These are phyloP conservation scores for Mesaphorura yosii DNA, from an alignment of 1,140 invertebrate species.

Conservation along the genomic window DNA sequence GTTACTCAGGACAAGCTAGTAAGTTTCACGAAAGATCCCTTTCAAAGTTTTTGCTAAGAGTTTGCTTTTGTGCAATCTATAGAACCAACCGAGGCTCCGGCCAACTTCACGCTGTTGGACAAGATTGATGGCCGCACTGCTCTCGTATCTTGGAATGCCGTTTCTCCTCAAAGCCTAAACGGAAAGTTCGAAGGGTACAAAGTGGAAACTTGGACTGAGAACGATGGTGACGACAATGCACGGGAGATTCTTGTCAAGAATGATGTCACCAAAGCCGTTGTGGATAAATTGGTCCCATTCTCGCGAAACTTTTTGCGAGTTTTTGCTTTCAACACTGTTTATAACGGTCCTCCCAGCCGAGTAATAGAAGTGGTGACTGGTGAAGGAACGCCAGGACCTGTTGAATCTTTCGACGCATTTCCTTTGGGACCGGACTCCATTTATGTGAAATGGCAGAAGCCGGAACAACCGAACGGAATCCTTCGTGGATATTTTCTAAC, in stretches of 20 bases:
- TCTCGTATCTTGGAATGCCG: slow-evolving; percentile 72
- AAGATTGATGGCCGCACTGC: slow-evolving; percentile 64
- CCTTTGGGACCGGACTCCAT: slow-evolving; percentile 80
- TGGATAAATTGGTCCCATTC: slow-evolving; percentile 76
- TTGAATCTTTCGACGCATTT: slow-evolving; percentile 64
- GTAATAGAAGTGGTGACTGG: slow-evolving; percentile 72
- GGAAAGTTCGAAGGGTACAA: slow-evolving; percentile 94
- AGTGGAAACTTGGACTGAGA: slow-evolving; percentile 86
- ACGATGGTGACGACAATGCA: slow-evolving; percentile 52
- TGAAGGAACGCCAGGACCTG: slow-evolving; percentile 81
- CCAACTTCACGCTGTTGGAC: slow-evolving; percentile 67
- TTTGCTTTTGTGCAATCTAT: slow-evolving; percentile 21
- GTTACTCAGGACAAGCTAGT: slow-evolving; percentile 89
- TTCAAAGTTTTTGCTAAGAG: slow-evolving; percentile 8
- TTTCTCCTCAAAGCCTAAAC: slow-evolving; percentile 57
- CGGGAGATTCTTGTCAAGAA: slow-evolving; percentile 68
- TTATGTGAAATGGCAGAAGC: slow-evolving; percentile 79
- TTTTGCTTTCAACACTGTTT: slow-evolving; percentile 75
- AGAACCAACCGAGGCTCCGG: slow-evolving; percentile 65
- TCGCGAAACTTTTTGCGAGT: slow-evolving; percentile 81
- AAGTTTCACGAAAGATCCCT: slow-evolving; percentile 35
- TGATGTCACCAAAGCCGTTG: slow-evolving; percentile 56
- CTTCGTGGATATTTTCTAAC: slow-evolving; percentile 51
- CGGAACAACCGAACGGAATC: slow-evolving; percentile 82
- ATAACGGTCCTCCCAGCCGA: slow-evolving; percentile 82